Percentiles rank a stretch among this genome's conserved stretches.
These are phyloP conservation scores for Brachyrhaphis roseni DNA, from an alignment of 2,797 vertebrate genomes.

Conservation along the genomic window DNA sequence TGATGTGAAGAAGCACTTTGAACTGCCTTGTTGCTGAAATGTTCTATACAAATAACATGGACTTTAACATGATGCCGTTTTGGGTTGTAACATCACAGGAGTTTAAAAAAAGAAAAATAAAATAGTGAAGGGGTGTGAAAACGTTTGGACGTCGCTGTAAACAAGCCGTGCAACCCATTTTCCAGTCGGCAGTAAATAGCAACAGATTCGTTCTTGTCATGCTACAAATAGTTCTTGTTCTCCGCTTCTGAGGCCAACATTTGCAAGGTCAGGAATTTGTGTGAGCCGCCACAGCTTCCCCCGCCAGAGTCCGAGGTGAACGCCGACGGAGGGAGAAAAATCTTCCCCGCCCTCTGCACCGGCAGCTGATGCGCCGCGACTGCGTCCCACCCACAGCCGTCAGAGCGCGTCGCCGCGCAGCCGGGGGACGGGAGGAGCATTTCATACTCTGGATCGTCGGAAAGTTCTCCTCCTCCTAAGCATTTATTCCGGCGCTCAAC, in stretches of 20 bases:
- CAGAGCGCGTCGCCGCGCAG: neutral
- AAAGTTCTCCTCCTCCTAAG: neutral
- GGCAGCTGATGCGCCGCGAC: neutral
- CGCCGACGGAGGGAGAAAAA: neutral
- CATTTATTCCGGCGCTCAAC: neutral
- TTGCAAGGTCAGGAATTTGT: slow-evolving; percentile 26
- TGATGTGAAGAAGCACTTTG: too few species aligned
- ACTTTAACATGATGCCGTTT: too few species aligned
- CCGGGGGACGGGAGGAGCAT: neutral
- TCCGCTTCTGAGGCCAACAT: slow-evolving; percentile 8
- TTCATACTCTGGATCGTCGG: neutral
- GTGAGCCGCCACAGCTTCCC: slow-evolving; percentile 4
- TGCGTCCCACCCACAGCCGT: neutral
- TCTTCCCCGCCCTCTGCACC: neutral
- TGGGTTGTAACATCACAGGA: neutral
- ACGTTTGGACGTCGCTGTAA: neutral
- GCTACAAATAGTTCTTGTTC: slow-evolving; percentile 10
- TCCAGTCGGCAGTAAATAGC: neutral
- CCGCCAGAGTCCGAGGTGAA: slow-evolving; percentile 5
- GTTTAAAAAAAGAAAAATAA: neutral
- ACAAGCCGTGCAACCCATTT: neutral
- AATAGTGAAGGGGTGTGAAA: neutral
- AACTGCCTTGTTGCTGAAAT: too few species aligned
- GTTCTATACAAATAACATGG: too few species aligned
- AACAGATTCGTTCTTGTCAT: neutral